phyloP scores from a whole-genome alignment of 2,113 vertebrate genomes.

The Catharus bicknelli region DNA sequence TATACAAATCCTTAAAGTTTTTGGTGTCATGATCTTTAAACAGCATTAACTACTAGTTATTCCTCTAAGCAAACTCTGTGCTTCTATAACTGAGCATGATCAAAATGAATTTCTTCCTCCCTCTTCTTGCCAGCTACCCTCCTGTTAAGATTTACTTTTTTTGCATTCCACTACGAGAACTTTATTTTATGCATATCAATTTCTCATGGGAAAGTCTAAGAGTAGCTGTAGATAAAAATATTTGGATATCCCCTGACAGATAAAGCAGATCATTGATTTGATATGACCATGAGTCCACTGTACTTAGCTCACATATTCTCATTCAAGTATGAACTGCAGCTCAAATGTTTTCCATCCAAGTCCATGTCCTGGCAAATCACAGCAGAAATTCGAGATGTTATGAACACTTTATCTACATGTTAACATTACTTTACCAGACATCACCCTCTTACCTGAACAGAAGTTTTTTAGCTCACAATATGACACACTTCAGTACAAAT shows the following conservation, averaged over 20 bases:
- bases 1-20: neutral
- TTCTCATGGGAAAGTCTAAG: neutral
- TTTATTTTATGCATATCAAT: neutral
- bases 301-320: neutral
- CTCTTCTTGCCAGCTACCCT: neutral
- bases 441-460: neutral
- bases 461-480: neutral
- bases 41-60: neutral
- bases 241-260: neutral
- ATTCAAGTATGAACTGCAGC: neutral
- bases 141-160: neutral
- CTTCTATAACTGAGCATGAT: neutral
- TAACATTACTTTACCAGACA: neutral
- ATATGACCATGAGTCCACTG: neutral
- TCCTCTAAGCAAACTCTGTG: neutral
- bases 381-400: neutral
- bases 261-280: neutral
- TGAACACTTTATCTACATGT: neutral
- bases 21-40: neutral
- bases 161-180: neutral
- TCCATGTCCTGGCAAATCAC: neutral
- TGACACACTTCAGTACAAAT: neutral
- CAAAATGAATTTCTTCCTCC: neutral
- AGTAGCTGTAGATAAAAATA: neutral
- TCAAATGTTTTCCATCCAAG: neutral